Percentiles rank a stretch among this genome's conserved stretches.
Evolutionary conservation across 2,113 vertebrate species (phyloP).

Genomic region (Microcebus jonahi): DNA sequence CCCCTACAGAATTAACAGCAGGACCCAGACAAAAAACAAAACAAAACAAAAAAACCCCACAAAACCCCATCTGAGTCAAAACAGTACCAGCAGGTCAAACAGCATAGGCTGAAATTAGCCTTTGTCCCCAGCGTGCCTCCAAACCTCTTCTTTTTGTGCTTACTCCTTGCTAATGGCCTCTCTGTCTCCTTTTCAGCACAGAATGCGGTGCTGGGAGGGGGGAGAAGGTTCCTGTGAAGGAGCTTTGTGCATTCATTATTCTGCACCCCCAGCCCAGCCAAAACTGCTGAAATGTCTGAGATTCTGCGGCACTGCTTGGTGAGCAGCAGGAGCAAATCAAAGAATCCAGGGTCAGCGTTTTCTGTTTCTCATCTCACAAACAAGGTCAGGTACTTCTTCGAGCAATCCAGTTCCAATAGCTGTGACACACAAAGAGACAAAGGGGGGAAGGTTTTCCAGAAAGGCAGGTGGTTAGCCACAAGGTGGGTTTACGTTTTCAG

Average conservation of each 20-base stretch:
- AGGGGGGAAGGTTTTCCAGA: constrained; percentile 19
- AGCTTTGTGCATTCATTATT: constrained; percentile 35
- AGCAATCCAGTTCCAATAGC: constrained; percentile 15
- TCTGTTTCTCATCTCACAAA: constrained; percentile 51
- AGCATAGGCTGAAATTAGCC: neutral
- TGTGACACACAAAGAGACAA: constrained; percentile 53
- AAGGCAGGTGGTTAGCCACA: neutral
- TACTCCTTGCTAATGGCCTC: constrained; percentile 52
- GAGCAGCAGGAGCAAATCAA: constrained; percentile 38
- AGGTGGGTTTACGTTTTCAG: constrained; percentile 68
- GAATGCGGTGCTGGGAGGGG: neutral
- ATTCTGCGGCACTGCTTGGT: constrained; percentile 5
- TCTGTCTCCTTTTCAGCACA: neutral
- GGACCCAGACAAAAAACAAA: constrained; percentile 12
- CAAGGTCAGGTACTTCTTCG: constrained; percentile 54
- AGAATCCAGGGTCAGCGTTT: constrained; percentile 65
- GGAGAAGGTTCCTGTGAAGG: neutral
- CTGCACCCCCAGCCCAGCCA: neutral
- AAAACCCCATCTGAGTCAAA: neutral
- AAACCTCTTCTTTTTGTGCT: neutral
- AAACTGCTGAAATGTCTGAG: constrained; percentile 21
- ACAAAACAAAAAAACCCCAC: neutral
- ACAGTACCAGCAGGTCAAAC: neutral
- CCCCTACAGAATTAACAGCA: constrained; percentile 23
- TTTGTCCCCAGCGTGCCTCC: neutral